Percentiles rank a stretch among this genome's conserved stretches.
These are phyloP conservation scores for Cepaea nemoralis DNA, from an alignment of 1,140 invertebrate species.

Conservation along the genomic window DNA sequence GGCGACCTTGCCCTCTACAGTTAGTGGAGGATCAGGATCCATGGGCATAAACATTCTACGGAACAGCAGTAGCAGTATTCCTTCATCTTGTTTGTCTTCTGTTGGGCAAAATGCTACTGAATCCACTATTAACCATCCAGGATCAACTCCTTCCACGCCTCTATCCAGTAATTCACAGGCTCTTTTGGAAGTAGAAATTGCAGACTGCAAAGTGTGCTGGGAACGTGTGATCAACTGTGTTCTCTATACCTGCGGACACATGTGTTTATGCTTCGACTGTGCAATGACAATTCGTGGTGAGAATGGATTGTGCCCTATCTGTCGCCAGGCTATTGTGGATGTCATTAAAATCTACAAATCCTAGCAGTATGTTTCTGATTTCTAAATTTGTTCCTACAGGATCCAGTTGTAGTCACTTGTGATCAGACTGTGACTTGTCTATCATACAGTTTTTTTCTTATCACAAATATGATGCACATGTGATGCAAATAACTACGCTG, in stretches of 20 bases:
- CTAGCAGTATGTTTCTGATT: conserved; percentile 28
- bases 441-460: not conserved
- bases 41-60: conserved; percentile 46
- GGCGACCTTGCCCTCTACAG: conserved; percentile 48
- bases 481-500: too few relatives aligned
- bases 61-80: conserved; percentile 51
- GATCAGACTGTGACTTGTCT: not conserved
- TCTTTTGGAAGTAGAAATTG: conserved; percentile 15
- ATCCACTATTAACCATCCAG: conserved; percentile 28
- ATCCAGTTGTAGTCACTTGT: not conserved
- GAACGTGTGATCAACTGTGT: conserved; percentile 93
- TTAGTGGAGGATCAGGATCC: conserved; percentile 30
- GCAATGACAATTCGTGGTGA: conserved; percentile 91
- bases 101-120: conserved; percentile 6
- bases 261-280: conserved; percentile 99
- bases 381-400: not conserved
- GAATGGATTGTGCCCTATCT: conserved; percentile 90
- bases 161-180: not conserved
- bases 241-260: conserved; percentile 96
- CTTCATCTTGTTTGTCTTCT: conserved; percentile 42
- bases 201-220: conserved; percentile 94
- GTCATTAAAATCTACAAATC: conserved; percentile 88
- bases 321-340: conserved; percentile 90
- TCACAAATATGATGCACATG: too few relatives aligned
- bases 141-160: conserved; percentile 37